Base-by-base conservation (phyloP, 1,140 invertebrate genomes). In the Halesus radiatus region DNA sequence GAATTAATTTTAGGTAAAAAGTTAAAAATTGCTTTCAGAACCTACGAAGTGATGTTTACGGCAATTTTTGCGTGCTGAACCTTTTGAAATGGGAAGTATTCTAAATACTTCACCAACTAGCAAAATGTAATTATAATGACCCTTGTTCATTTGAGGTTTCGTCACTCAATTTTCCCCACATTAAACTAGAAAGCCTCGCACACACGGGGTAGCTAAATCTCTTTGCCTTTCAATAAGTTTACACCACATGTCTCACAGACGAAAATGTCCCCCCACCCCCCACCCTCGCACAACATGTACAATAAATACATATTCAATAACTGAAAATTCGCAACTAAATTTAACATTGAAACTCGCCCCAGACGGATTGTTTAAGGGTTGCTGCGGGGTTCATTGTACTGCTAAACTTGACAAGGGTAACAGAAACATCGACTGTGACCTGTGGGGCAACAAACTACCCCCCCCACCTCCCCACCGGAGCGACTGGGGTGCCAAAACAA, bases 391-490 rank as follows among this genome's bases (percentile, higher is more conserved):
- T 70, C 66, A 20, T 70, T 45, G 66, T 70, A 70, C 66, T n/a
- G 66, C 37, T 70, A 70, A 70, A 70, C 66, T 70, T 70, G 66
- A 45, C 66, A 70, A 70, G 66, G 66, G 66, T 70, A 70, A 7
- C 66, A 66, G 32, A 37, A 70, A 70, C 66, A 70, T 52, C 15
- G 32, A 16, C 37, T 70, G 62, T 23, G 66, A 70, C 66, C 66
- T 70, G 52, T 70, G 66, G 66, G 66, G 66, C 66, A 70, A 70
- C 66, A 70, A 70, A 70, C 66, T 70, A 7, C 62, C 62, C 22
- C 15, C 29, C 23, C 22, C 22, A 52, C 2, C 62, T 26, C 22
- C 15, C 29, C 23, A 3, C 22, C 3, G 0, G 37, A n/a, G 5
- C 8, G 37, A 13, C 26, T n/a, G 10, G 37, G 37, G 37, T 45